phyloP scores from a whole-genome alignment of 1,140 invertebrate genomes.

The Cyphomyrmex costatus region DNA sequence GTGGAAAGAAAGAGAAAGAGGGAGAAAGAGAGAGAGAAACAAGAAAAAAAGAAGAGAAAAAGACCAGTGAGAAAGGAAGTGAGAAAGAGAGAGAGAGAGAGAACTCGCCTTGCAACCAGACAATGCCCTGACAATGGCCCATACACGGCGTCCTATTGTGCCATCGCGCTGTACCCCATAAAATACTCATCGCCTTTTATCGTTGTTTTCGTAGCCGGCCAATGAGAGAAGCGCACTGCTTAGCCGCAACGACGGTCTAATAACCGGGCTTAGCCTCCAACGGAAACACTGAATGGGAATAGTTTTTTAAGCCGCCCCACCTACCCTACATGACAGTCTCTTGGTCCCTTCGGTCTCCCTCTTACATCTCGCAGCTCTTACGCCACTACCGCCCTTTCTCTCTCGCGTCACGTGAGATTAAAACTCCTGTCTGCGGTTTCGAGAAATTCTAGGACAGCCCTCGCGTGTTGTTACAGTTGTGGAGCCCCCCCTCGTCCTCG shows the following conservation, averaged over 20 bases:
- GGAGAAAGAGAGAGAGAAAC: constrained; percentile 27
- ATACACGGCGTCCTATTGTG: constrained; percentile 81
- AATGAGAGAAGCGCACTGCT: constrained; percentile 75
- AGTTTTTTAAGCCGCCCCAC: constrained; percentile 79
- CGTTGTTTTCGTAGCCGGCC: constrained; percentile 84
- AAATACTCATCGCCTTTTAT: constrained; percentile 87
- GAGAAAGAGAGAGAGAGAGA: constrained; percentile 58
- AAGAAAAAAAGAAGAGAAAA: neutral
- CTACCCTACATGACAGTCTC: constrained; percentile 59
- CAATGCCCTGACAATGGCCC: constrained; percentile 81
- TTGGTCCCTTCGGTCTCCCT: constrained; percentile 16
- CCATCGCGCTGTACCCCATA: constrained; percentile 80
- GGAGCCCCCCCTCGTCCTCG: constrained; percentile 28
- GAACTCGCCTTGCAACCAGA: constrained; percentile 76
- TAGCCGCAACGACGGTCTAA: constrained; percentile 72
- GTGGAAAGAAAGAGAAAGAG: neutral
- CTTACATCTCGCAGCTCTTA: constrained; percentile 7
- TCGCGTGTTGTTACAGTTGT: constrained; percentile 83
- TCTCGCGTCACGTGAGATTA: constrained; percentile 70
- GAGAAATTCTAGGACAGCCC: constrained; percentile 59
- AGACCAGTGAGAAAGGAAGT: neutral
- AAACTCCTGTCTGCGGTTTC: constrained; percentile 61
- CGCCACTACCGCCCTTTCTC: neutral
- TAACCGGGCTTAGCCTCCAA: constrained; percentile 79
- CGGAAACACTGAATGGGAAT: constrained; percentile 85